A percentile compares a stretch with the other conserved stretches of the same genome.
phyloP scores from a whole-genome alignment of 2,888 invertebrate species.

The Crioceris asparagi region DNA sequence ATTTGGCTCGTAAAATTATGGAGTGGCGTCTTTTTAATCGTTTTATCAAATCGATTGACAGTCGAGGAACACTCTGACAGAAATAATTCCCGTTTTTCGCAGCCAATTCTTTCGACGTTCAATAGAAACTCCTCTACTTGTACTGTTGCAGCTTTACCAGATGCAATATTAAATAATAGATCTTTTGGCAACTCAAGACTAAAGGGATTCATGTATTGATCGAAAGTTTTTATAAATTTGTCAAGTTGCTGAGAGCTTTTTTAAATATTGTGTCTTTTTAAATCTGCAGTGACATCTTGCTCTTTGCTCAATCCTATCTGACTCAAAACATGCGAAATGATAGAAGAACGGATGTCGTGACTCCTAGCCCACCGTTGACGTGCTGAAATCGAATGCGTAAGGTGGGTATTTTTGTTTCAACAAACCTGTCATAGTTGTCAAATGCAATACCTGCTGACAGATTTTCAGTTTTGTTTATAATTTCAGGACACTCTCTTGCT shows the following conservation, averaged over 20 bases:
- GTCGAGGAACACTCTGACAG: neutral
- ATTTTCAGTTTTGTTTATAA: too few relatives aligned
- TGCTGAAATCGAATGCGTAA: constrained; percentile 7
- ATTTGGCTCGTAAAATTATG: constrained; percentile 5
- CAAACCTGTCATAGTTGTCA: too few relatives aligned
- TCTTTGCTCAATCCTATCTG: constrained; percentile 6
- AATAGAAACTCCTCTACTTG: constrained; percentile 6
- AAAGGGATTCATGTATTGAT: constrained; percentile 3
- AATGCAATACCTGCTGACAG: too few relatives aligned
- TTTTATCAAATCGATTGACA: neutral
- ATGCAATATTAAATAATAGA: constrained; percentile 6
- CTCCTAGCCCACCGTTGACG: constrained; percentile 9
- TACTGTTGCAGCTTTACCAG: constrained; percentile 2
- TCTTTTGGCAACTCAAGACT: neutral
- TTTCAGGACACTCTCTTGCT: too few relatives aligned
- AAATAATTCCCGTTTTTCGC: constrained; percentile 2
- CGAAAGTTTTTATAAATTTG: constrained; percentile 1
- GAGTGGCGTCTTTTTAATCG: neutral
- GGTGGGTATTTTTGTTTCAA: too few relatives aligned
- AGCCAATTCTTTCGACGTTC: constrained; percentile 4
- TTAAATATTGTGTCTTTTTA: neutral
- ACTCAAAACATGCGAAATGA: too few relatives aligned
- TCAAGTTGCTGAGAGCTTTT: neutral
- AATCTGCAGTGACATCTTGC: constrained; percentile 6
- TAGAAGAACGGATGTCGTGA: constrained; percentile 9